Conservation (phyloP, 2,113 vertebrate genomes). For the Poeciliopsis turrubarensis region DNA sequence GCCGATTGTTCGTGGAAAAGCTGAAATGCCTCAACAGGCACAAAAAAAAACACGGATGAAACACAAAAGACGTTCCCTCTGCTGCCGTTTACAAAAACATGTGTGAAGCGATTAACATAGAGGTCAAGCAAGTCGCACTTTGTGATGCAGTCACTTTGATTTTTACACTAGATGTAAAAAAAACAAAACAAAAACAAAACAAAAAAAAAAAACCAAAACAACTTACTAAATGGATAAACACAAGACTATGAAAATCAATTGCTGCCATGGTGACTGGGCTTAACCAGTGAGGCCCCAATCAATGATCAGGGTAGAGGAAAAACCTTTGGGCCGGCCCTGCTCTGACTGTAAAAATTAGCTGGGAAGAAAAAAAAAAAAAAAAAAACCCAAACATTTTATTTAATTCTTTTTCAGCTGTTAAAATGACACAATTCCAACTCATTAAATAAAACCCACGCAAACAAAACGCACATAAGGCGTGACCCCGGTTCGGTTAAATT, state of each 20-base stretch:
- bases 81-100: not conserved
- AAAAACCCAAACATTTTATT: too few relatives aligned
- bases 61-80: not conserved
- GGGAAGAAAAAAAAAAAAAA: too few relatives aligned
- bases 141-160: not conserved
- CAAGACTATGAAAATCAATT: not conserved
- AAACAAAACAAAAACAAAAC: too few relatives aligned
- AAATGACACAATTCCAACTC: not conserved
- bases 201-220: too few relatives aligned
- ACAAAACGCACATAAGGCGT: not conserved
- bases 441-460: not conserved
- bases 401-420: not conserved
- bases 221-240: too few relatives aligned
- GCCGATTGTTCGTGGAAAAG: not conserved
- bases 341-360: too few relatives aligned
- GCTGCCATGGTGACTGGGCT: not conserved
- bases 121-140: not conserved
- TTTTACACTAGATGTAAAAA: not conserved
- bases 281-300: not conserved
- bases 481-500: not conserved
- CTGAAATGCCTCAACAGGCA: not conserved
- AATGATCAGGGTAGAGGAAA: not conserved
- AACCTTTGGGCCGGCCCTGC: not conserved
- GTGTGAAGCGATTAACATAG: not conserved
- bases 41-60: not conserved